A percentile compares a stretch with the other conserved stretches of the same genome.
phyloP scores from a whole-genome alignment of 2,113 vertebrate genomes.

The Ophthalmolycus amberensis region DNA sequence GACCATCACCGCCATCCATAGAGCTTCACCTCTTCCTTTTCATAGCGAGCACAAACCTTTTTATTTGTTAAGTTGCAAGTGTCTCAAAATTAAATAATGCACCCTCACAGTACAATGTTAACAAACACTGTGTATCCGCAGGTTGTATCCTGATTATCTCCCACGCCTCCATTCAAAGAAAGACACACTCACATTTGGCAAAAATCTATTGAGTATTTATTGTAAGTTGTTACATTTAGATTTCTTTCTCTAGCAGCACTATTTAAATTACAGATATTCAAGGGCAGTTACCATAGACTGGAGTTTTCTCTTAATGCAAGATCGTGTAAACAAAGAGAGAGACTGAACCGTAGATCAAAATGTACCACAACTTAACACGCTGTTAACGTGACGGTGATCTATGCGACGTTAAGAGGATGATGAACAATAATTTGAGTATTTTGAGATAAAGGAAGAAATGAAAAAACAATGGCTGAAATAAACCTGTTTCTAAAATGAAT shows the following conservation, averaged over 20 bases:
- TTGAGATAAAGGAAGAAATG: constrained; percentile 15
- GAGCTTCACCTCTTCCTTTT: not conserved
- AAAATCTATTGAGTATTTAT: constrained; percentile 85
- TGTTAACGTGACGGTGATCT: constrained; percentile 46
- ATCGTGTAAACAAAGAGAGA: constrained; percentile 80
- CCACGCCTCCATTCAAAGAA: constrained; percentile 35
- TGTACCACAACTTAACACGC: constrained; percentile 66
- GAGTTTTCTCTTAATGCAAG: constrained; percentile 71
- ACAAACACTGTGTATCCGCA: not conserved
- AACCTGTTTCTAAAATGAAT: constrained; percentile 52
- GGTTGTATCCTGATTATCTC: not conserved
- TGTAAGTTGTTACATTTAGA: constrained; percentile 82
- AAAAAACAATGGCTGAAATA: constrained; percentile 26
- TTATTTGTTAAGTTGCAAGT: not conserved
- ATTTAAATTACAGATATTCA: constrained; percentile 82
- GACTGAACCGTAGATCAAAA: constrained; percentile 65
- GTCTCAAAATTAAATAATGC: not conserved
- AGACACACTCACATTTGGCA: constrained; percentile 67
- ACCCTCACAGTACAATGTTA: not conserved
- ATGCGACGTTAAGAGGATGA: constrained; percentile 49
- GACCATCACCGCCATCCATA: not conserved
- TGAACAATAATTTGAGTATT: constrained; percentile 58
- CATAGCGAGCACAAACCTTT: not conserved
- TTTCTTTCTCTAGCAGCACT: constrained; percentile 84
- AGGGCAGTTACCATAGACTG: constrained; percentile 77